Base-by-base conservation (phyloP, 2,113 vertebrate species). In the Halichoerus grypus region DNA sequence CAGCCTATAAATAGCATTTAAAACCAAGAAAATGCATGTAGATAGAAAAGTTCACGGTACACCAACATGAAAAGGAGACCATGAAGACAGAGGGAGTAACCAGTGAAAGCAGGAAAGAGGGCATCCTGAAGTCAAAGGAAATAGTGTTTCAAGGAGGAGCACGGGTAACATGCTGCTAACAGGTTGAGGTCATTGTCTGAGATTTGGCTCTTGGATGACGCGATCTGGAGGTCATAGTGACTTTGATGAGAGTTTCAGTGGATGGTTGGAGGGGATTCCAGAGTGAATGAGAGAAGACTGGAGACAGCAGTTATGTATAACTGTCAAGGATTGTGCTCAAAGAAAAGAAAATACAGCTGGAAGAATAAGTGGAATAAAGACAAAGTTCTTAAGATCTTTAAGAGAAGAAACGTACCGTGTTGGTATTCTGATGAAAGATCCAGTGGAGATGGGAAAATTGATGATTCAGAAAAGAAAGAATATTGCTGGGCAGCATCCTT, bases 351-450 rank as follows among this genome's bases (percentile, higher is more conserved):
- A 57, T 82, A 87, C 3, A 46, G 46, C 67, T 36, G n/a, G 51
- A 79, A 93, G 15, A 84, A 2, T 61, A 77, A 61, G n/a, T 61
- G 26, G 59, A 21, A 51, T 61, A 61, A 19, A 69, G 49, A 67
- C 81, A 76, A 77, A 89, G n/a, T 67, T 85, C 14, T 51, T 77
- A 31, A 79, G 63, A 81, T 87, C 82, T 80, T 81, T 57, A 88
- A n/a, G 39, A 69, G 39, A 84, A 88, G 55, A 19, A 16, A 28
- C n/a, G 42, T 42, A 13, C n/a, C 8, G 15, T 49, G 9, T 53
- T 90, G 69, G 39, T 28, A 55, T 69, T 79, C 18, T 76, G 77
- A 57, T 33, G 84, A 77, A 46, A 83, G 67, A 93, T 22, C 51
- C n/a, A 39, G 51, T 22, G 51, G 39, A 79, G 19, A 21, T n/a